These are phyloP conservation scores for Sardinella longiceps DNA, from an alignment of 2,797 vertebrate species.

Conservation along the genomic window DNA sequence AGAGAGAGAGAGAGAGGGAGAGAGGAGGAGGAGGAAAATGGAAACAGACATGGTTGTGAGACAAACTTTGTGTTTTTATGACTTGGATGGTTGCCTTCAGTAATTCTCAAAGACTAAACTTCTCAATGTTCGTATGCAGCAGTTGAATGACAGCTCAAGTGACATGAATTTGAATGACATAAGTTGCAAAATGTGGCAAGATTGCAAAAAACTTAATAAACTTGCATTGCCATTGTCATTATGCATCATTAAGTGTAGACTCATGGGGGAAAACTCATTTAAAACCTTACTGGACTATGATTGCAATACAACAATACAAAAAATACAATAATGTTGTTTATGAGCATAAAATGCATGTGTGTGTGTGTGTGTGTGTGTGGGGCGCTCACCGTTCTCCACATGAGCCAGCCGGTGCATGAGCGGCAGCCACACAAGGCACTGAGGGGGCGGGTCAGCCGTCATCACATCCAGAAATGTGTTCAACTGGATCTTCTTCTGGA, in stretches of 20 bases:
- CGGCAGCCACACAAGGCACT: conserved; percentile 98
- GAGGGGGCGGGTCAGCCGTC: conserved; percentile 96
- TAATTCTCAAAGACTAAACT: background rate
- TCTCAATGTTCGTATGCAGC: background rate
- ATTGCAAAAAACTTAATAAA: too few relatives aligned
- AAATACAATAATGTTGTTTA: too few relatives aligned
- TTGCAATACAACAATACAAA: too few relatives aligned
- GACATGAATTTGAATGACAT: background rate
- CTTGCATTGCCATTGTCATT: too few relatives aligned
- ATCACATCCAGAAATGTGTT: conserved; percentile 95
- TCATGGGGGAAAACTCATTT: too few relatives aligned
- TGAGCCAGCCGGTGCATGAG: conserved; percentile 98
- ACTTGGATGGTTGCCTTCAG: background rate
- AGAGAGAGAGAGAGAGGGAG: too few relatives aligned
- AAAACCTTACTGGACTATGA: too few relatives aligned
- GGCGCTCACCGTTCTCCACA: conserved; percentile 87
- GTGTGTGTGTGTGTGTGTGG: background rate
- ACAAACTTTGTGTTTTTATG: background rate
- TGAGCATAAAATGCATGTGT: too few relatives aligned
- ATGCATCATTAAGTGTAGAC: too few relatives aligned
- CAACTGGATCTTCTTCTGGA: conserved; percentile 92
- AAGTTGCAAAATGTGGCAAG: background rate
- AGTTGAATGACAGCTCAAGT: conserved; percentile 2
- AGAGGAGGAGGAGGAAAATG: background rate
- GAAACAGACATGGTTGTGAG: background rate